phyloP scores from a whole-genome alignment of 2,888 invertebrate genomes.

The Mellilla xanthometata region DNA sequence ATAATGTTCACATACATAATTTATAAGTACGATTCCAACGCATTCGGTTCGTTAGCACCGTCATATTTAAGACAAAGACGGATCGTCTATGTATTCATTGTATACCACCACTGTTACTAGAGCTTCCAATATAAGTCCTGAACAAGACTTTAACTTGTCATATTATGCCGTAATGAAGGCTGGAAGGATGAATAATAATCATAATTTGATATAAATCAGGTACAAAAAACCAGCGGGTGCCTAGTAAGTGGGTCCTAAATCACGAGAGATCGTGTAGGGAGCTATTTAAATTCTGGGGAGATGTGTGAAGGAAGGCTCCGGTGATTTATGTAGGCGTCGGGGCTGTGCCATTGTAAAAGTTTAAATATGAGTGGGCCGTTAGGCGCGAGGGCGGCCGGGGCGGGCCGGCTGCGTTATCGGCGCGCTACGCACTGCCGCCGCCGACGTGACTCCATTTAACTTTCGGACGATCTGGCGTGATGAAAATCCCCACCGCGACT shows the following conservation, averaged over 20 bases:
- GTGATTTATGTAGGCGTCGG: conserved; percentile 68
- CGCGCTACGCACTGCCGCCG: conserved; percentile 35
- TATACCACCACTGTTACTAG: background rate
- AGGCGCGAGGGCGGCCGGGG: conserved; percentile 27
- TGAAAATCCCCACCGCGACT: conserved; percentile 37
- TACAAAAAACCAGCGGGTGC: conserved; percentile 43
- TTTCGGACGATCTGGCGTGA: conserved; percentile 42
- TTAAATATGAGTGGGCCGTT: conserved; percentile 63
- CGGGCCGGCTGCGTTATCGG: conserved; percentile 25
- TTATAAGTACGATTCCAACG: conserved; percentile 19
- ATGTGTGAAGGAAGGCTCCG: conserved; percentile 67
- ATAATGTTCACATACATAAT: conserved; percentile 7
- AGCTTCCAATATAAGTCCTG: conserved; percentile 8
- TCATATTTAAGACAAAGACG: conserved; percentile 11
- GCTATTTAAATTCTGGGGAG: conserved; percentile 74
- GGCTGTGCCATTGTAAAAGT: conserved; percentile 67
- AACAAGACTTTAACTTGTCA: conserved; percentile 14
- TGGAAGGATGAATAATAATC: conserved; percentile 29
- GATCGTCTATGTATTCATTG: conserved; percentile 13
- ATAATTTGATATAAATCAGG: conserved; percentile 42
- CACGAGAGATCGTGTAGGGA: conserved; percentile 63
- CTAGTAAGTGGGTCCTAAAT: conserved; percentile 59
- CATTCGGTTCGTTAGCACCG: conserved; percentile 17
- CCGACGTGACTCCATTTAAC: conserved; percentile 50
- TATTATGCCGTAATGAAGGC: conserved; percentile 23